phyloP scores from a whole-genome alignment of 2,797 vertebrate genomes.

The Todus mexicanus region DNA sequence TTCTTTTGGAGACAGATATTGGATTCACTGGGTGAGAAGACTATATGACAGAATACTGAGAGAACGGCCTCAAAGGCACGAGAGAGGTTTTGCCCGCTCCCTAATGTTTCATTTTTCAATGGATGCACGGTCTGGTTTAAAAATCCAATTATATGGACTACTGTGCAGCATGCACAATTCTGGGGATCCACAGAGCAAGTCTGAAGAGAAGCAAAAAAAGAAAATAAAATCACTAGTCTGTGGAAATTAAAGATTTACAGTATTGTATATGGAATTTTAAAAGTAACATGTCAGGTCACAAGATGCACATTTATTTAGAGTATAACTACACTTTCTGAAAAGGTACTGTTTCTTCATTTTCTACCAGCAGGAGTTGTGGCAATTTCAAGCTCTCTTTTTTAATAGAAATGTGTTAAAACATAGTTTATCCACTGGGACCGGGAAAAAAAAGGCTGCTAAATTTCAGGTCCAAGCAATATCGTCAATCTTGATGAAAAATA shows the following conservation, averaged over 20 bases:
- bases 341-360: neutral
- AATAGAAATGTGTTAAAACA: neutral
- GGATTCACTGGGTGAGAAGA: neutral
- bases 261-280: neutral
- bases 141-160: neutral
- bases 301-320: neutral
- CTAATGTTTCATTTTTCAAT: neutral
- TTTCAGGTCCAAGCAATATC: slow-evolving; percentile 5
- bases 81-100: neutral
- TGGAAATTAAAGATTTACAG: neutral
- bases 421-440: neutral
- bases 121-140: neutral
- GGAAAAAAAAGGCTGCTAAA: neutral
- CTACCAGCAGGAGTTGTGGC: neutral
- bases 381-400: neutral
- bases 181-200: neutral
- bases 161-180: neutral
- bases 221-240: neutral
- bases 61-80: neutral
- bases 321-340: neutral
- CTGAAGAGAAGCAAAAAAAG: neutral
- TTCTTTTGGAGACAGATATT: neutral
- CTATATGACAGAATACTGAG: neutral
- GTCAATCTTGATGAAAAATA: slow-evolving; percentile 45
- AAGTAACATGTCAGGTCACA: neutral